phyloP scores from a whole-genome alignment of 2,797 vertebrate genomes.

The Leuciscus waleckii region DNA sequence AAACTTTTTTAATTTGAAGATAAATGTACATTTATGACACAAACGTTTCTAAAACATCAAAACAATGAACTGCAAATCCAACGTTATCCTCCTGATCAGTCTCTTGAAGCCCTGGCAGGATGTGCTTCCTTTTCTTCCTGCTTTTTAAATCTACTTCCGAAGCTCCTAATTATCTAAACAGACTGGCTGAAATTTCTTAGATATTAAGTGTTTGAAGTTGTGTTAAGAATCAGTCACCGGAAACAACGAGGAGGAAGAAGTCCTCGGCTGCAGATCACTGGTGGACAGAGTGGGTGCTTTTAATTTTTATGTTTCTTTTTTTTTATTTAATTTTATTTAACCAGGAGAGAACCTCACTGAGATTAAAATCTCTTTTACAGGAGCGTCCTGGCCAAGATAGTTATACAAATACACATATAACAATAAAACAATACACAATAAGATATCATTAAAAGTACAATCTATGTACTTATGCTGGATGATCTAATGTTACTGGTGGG shows the following conservation, averaged over 20 bases:
- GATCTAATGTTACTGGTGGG: neutral
- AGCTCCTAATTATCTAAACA: constrained; percentile 37
- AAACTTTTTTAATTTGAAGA: too few species aligned
- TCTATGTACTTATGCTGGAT: neutral
- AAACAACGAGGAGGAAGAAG: constrained; percentile 4
- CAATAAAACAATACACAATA: too few species aligned
- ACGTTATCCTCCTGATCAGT: neutral
- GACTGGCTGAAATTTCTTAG: neutral
- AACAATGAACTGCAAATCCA: neutral
- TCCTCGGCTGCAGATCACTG: neutral
- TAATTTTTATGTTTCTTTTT: neutral
- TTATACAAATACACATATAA: too few species aligned
- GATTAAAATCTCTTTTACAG: too few species aligned
- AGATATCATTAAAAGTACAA: too few species aligned
- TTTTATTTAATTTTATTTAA: too few species aligned
- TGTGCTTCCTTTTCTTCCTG: constrained; percentile 29
- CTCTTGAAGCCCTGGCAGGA: constrained; percentile 1
- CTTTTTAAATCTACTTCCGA: constrained; percentile 4
- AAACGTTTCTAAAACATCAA: neutral
- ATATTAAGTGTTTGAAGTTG: constrained; percentile 1
- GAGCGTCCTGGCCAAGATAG: too few species aligned
- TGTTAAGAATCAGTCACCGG: neutral
- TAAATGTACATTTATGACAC: too few species aligned
- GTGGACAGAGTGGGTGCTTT: neutral
- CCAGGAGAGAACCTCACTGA: too few species aligned